Base-by-base conservation (phyloP, 1,140 invertebrate species). In the Pollicipes pollicipes region DNA sequence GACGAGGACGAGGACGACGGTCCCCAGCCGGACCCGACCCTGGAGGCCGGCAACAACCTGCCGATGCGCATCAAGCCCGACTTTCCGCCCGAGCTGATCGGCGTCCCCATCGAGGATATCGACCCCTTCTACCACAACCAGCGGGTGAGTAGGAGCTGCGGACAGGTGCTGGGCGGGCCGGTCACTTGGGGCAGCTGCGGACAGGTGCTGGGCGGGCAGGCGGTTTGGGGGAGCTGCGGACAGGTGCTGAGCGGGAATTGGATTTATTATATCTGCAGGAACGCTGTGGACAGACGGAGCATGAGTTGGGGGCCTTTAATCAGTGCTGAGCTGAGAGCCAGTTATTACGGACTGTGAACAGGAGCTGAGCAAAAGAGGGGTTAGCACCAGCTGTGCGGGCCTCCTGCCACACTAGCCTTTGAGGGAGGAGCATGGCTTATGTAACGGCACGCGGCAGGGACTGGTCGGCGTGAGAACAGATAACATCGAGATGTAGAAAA, bases 1-100 rank as follows among this genome's bases (percentile, higher is more conserved):
- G 91, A 94, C 84, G 91, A 94, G 83, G 92, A 94, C 83, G 91
- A 93, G 84, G 91, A 94, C 85, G 91, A 94, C 85, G 91, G 90
- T 80, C 90, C 91, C 78, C 90, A 93, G 83, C 90, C 93, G 79
- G 92, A 95, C 83, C 86, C 89, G 76, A 90, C 89, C 81, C 85
- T 95, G 83, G 93, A 95, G 84, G 90, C 92, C 84, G 92, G 92
- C 78, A 86, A 88, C 80, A 76, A 77, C 26, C 70, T 81, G 37
- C 79, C 80, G 27, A 76, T 76, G 68, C 68, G 90, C 81, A 82
- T 95, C 83, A 89, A 93, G 82, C 88, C 89, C 81, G 86, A 87
- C 79, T 95, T 95, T 83, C 91, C 93, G 77, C 84, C 88, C 76
- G 92, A 95, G 84, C 84, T 95, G 81, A 84, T 90, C 80, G 93